Evolutionary conservation across 2,113 vertebrate species (phyloP).

Genomic region (Ceyx cyanopectus): DNA sequence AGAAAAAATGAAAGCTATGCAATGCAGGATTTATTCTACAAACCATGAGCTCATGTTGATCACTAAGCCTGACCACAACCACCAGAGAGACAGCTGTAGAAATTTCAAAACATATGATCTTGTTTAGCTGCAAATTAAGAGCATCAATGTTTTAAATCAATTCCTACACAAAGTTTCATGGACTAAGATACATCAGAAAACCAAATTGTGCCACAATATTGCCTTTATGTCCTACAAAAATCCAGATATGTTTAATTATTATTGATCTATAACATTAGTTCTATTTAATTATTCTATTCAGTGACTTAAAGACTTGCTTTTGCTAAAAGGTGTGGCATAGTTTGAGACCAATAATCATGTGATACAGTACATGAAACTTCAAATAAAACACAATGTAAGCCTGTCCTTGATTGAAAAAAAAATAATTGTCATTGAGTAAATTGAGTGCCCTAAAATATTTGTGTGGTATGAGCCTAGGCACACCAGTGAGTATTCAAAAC

Average conservation of each 20-base stretch:
- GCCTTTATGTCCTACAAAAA: background rate
- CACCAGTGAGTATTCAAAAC: conserved; percentile 9
- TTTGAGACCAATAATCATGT: background rate
- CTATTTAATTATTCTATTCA: background rate
- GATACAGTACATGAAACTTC: background rate
- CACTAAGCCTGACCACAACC: background rate
- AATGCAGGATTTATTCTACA: background rate
- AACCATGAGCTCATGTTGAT: background rate
- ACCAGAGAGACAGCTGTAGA: background rate
- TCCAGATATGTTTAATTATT: background rate
- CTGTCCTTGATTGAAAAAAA: background rate
- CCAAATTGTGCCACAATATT: background rate
- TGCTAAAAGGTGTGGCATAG: background rate
- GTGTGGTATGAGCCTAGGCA: background rate
- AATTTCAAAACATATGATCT: background rate
- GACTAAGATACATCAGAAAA: background rate
- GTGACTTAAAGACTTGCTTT: background rate
- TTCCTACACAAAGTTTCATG: background rate
- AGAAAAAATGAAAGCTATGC: background rate
- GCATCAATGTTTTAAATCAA: background rate
- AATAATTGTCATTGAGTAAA: background rate
- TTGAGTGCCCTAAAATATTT: conserved; percentile 36
- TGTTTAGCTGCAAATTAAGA: background rate
- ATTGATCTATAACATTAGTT: conserved; percentile 1
- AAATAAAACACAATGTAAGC: background rate